Evolutionary conservation across 2,797 vertebrate genomes (phyloP).

Genomic region (Craterocephalus amniculus): DNA sequence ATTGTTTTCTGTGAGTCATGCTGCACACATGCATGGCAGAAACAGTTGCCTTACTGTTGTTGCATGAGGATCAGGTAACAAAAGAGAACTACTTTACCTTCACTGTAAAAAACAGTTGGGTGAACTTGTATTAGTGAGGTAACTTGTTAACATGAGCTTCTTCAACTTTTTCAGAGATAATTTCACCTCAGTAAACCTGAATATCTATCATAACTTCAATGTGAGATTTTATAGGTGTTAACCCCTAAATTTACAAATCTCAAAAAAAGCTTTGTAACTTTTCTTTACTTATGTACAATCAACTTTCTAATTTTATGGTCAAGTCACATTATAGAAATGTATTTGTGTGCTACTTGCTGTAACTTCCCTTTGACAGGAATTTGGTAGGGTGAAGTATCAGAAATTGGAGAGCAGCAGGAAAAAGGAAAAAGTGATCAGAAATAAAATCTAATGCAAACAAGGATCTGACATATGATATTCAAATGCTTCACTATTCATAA

Average conservation of each 20-base stretch:
- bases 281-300: too few relatives aligned
- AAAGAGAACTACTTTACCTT: conserved; percentile 1
- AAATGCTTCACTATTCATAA: conserved; percentile 37
- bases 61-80: conserved; percentile 8
- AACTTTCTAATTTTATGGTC: neutral
- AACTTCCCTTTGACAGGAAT: neutral
- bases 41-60: conserved; percentile 10
- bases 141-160: too few relatives aligned
- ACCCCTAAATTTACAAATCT: too few relatives aligned
- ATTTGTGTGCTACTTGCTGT: neutral
- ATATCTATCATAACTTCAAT: neutral
- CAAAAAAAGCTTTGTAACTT: too few relatives aligned
- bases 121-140: neutral
- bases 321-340: neutral
- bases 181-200: neutral
- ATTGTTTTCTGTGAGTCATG: conserved; percentile 3
- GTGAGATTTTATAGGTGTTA: too few relatives aligned
- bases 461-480: conserved; percentile 28
- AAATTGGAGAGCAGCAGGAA: conserved; percentile 32
- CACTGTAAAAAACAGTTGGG: too few relatives aligned
- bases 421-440: conserved; percentile 29
- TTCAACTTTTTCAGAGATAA: neutral
- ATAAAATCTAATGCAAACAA: conserved; percentile 47
- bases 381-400: neutral
- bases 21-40: neutral